Conservation (phyloP, 2,113 vertebrate species). For the Xyrauchen texanus region DNA sequence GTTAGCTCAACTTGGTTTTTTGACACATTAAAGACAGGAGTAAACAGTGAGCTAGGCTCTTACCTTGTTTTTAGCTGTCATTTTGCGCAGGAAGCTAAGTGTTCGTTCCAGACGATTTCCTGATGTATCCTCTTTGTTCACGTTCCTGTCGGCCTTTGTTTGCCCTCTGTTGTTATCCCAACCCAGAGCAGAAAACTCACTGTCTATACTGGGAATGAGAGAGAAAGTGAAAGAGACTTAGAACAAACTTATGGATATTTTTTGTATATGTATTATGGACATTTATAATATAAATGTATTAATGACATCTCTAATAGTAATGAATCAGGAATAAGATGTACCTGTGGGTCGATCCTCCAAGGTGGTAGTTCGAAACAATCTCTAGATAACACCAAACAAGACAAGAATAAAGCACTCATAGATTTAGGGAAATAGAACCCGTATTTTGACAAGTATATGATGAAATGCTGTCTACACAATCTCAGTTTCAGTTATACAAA, state of each 20-base stretch:
- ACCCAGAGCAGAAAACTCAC: conserved; percentile 18
- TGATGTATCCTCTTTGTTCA: conserved; percentile 51
- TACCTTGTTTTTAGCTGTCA: conserved; percentile 80
- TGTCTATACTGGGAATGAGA: conserved; percentile 52
- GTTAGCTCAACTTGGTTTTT: not conserved
- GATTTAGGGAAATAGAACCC: not conserved
- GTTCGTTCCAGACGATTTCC: conserved; percentile 69
- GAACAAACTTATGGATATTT: not conserved
- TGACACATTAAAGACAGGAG: not conserved
- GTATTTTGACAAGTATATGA: not conserved
- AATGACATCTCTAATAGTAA: not conserved
- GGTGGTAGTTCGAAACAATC: conserved; percentile 26
- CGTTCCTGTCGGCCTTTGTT: conserved; percentile 15
- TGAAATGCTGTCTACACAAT: not conserved
- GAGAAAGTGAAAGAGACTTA: not conserved
- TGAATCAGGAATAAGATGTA: not conserved
- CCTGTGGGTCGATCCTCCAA: conserved; percentile 52
- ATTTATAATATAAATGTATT: not conserved
- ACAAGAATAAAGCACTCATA: not conserved
- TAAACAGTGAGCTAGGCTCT: not conserved
- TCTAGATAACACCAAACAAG: conserved; percentile 37
- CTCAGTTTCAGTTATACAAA: not conserved
- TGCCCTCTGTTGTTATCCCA: conserved; percentile 52
- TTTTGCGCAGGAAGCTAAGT: conserved; percentile 78
- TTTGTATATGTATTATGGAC: not conserved